Base-by-base conservation (phyloP, 2,888 invertebrate species). In the Diaphora mendica region DNA sequence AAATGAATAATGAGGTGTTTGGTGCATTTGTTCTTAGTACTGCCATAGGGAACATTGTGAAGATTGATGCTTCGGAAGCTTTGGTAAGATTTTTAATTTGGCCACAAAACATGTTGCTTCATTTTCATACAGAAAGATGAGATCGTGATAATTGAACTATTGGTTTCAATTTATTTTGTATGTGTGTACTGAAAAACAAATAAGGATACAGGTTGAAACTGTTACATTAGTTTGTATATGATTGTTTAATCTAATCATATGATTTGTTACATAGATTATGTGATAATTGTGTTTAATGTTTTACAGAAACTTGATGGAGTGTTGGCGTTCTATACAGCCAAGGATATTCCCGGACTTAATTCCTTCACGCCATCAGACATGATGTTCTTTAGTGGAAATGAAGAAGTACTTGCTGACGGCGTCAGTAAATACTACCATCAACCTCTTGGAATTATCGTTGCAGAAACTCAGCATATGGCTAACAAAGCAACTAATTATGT, bases 331-430 rank as follows among this genome's bases (percentile, higher is more conserved):
- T 95, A 96, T 70, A 94, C 96, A 51, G 96, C 96, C 2, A 96
- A 96, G 83, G 97, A 97, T 82, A 95, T 97, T 70, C 97, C 97
- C 0, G 97, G 97, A 1, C 88, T 91, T 51, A 97, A 97, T 88
- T 87, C 91, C 30, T 96, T 94, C 77, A 74, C 96, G 93, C 82
- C 90, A 91, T 42, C 85, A 89, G 59, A 79, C 20, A 11, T 78
- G 77, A 20, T 69, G 33, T 68, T 84, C 2, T 79, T 77, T 44
- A 15, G 66, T 20, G 3, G 39, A 1, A 77, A 81, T 8, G 86
- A 85, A 85, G 94, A 96, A 82, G 94, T 97, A 0, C 68, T 91
- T 15, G 88, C 89, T 65, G 70, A 80, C 65, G 88, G 87, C 1
- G 72, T 77, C 64, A 87, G 91, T 0, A 89, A 88, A 75, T 89